Percentiles rank a stretch among this genome's conserved stretches.
Evolutionary conservation across 2,888 invertebrate species (phyloP).

Genomic region (Drepana falcataria): DNA sequence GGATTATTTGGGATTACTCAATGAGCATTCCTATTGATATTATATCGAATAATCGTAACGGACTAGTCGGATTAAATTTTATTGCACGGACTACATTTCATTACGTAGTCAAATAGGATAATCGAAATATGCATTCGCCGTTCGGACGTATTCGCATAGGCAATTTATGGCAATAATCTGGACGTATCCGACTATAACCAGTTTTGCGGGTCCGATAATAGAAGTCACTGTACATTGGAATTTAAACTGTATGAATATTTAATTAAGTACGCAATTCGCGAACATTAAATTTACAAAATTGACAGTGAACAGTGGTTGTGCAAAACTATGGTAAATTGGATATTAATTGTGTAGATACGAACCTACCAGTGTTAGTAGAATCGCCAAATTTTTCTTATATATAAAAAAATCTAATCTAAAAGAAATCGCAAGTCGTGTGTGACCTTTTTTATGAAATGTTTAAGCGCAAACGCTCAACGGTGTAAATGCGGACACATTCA

Average conservation of each 20-base stretch:
- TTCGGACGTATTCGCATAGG: constrained; percentile 28
- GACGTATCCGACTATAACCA: constrained; percentile 45
- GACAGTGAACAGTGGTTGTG: no score
- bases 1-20: not conserved
- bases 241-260: constrained; percentile 49
- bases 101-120: constrained; percentile 45
- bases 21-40: constrained; percentile 24
- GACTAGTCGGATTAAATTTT: constrained; percentile 40
- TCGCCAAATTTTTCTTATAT: no score
- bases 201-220: constrained; percentile 44
- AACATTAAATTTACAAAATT: constrained; percentile 38
- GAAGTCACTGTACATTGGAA: constrained; percentile 38
- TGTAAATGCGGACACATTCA: not conserved
- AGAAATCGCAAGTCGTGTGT: no score
- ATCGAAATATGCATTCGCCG: constrained; percentile 51
- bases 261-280: constrained; percentile 38
- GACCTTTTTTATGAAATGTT: no score
- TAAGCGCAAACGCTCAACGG: not conserved
- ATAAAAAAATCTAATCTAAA: no score
- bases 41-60: constrained; percentile 33
- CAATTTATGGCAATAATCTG: constrained; percentile 71
- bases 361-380: no score
- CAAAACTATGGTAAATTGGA: no score
- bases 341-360: no score
- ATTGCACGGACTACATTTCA: constrained; percentile 44